Conservation (phyloP, 1,140 invertebrate species). For the Listronotus bonariensis region DNA sequence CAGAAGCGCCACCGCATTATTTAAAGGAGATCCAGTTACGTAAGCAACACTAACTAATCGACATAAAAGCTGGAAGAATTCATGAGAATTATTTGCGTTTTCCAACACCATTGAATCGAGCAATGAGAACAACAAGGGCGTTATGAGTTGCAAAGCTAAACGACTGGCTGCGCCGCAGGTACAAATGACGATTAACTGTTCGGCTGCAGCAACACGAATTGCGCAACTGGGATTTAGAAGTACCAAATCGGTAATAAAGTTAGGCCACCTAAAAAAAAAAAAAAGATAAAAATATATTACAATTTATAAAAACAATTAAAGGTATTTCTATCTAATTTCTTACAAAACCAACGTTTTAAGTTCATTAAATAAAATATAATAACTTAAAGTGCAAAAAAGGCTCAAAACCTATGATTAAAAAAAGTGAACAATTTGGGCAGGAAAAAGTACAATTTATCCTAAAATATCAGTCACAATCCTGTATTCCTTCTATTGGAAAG, state of each 20-base stretch:
- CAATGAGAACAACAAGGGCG: slow-evolving; percentile 77
- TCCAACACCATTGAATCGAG: slow-evolving; percentile 76
- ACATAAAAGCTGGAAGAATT: slow-evolving; percentile 80
- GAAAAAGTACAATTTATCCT: too few species aligned
- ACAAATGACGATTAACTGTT: slow-evolving; percentile 82
- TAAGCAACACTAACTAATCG: slow-evolving; percentile 76
- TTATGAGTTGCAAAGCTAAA: slow-evolving; percentile 70
- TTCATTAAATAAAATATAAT: too few species aligned
- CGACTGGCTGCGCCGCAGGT: slow-evolving; percentile 69
- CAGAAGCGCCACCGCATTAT: slow-evolving; percentile 71
- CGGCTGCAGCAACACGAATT: slow-evolving; percentile 75
- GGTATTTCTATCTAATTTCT: too few species aligned
- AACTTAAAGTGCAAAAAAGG: too few species aligned
- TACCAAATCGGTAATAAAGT: slow-evolving; percentile 90
- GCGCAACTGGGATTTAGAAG: slow-evolving; percentile 75
- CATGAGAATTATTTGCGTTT: slow-evolving; percentile 78
- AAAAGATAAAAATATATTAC: neutral
- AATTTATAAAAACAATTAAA: too few species aligned
- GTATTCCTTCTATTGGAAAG: too few species aligned
- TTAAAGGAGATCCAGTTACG: slow-evolving; percentile 68
- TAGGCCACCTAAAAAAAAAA: slow-evolving; percentile 68
- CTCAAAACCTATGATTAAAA: too few species aligned
- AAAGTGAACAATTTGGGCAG: too few species aligned
- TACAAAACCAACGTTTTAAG: too few species aligned
- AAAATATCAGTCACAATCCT: too few species aligned